A percentile compares a stretch with the other conserved stretches of the same genome.
Conservation (phyloP, 2,888 invertebrate species). For the Elysia crispata region DNA sequence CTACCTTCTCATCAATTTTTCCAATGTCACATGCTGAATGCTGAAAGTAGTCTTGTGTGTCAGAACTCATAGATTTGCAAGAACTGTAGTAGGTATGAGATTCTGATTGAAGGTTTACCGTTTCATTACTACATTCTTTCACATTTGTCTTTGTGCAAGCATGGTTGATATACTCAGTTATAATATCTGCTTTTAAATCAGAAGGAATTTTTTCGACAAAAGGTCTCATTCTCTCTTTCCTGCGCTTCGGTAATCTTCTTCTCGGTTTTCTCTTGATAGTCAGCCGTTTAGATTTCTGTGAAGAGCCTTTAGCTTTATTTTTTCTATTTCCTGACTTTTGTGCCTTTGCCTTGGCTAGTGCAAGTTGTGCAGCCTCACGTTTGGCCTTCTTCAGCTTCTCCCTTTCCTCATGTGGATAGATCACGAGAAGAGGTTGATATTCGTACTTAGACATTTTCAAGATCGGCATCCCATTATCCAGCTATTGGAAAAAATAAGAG, state of each 20-base stretch:
- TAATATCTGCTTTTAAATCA: neutral
- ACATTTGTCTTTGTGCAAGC: too few relatives aligned
- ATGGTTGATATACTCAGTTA: too few relatives aligned
- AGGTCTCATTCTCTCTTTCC: too few relatives aligned
- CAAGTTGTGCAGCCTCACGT: constrained; percentile 45
- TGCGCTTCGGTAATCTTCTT: neutral
- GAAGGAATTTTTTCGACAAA: neutral
- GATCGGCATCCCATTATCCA: constrained; percentile 41
- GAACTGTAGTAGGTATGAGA: neutral
- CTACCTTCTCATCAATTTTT: too few relatives aligned
- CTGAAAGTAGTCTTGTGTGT: too few relatives aligned
- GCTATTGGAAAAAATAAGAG: constrained; percentile 31
- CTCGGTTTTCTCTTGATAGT: constrained; percentile 24
- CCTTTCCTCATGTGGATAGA: constrained; percentile 41
- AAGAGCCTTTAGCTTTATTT: constrained; percentile 16
- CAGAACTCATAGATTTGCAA: too few relatives aligned
- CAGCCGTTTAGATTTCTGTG: constrained; percentile 15
- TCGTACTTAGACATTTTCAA: constrained; percentile 36
- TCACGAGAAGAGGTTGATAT: constrained; percentile 13
- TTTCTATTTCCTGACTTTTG: constrained; percentile 39
- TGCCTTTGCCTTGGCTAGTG: constrained; percentile 45
- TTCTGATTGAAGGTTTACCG: too few relatives aligned
- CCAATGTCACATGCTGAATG: too few relatives aligned
- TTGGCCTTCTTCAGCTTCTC: constrained; percentile 46
- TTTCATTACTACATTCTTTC: too few relatives aligned